Percentiles rank a stretch among this genome's conserved stretches.
These are phyloP conservation scores for Tipula helvola DNA, from an alignment of 2,888 invertebrate species.

Conservation along the genomic window DNA sequence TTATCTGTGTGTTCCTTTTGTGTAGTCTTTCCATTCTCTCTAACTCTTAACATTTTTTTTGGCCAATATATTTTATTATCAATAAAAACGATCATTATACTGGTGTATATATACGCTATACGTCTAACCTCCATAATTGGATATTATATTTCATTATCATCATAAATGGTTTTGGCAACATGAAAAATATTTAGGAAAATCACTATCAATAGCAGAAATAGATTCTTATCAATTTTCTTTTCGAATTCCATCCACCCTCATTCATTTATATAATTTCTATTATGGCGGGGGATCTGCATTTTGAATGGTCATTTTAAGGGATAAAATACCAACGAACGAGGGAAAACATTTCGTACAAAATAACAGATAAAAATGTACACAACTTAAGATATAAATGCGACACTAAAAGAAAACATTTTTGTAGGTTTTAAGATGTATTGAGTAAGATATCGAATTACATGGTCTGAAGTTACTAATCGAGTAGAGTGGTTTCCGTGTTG, in stretches of 20 bases:
- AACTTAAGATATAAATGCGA: slow-evolving; percentile 4
- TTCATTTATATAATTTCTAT: not conserved
- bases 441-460: not conserved
- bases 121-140: not conserved
- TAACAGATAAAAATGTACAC: not conserved
- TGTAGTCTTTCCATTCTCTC: not conserved
- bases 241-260: not conserved
- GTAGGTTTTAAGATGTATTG: not conserved
- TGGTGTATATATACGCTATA: not conserved
- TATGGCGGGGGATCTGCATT: not conserved
- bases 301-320: not conserved
- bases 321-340: not conserved
- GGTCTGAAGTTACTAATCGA: not conserved
- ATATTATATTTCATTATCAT: not conserved
- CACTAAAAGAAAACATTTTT: not conserved
- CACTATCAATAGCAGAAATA: not conserved
- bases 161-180: not conserved
- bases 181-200: not conserved
- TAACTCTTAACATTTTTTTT: not conserved
- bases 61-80: not conserved
- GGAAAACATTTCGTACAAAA: not conserved
- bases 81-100: not conserved
- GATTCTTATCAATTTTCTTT: slow-evolving; percentile 4
- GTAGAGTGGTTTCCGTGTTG: not conserved
- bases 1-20: not conserved